Conservation (phyloP, 1,140 invertebrate genomes). For the Dendroctonus valens region DNA sequence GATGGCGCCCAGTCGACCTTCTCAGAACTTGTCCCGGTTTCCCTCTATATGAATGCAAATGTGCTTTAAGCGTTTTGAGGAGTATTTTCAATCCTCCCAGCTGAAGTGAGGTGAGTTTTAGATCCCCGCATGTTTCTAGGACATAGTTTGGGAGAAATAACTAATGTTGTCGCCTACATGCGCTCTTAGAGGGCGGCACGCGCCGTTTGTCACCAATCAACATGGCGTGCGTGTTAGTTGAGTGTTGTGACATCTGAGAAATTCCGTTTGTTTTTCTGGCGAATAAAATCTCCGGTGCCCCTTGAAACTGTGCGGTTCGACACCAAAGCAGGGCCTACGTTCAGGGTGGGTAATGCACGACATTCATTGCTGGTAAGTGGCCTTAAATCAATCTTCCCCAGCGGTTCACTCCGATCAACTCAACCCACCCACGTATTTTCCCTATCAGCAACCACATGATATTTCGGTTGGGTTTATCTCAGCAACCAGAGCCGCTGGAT, state of each 20-base stretch:
- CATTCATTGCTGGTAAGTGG: slow-evolving; percentile 13
- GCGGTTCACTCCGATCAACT: slow-evolving; percentile 2
- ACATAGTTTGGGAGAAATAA: no score
- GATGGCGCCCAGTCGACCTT: no score
- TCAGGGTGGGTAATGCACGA: no score
- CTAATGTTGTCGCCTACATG: no score
- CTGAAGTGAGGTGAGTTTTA: no score
- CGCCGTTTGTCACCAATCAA: no score
- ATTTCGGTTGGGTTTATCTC: slow-evolving; percentile 34
- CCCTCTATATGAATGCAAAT: no score
- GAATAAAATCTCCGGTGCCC: neutral
- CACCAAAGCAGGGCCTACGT: neutral
- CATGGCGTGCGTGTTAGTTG: slow-evolving; percentile 17
- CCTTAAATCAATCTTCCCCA: slow-evolving; percentile 1
- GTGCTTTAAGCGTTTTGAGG: no score
- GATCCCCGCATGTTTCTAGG: no score
- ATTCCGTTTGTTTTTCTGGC: slow-evolving; percentile 20
- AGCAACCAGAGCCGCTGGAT: neutral
- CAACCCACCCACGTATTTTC: slow-evolving; percentile 31
- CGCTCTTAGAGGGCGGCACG: no score
- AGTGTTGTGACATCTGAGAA: slow-evolving; percentile 29
- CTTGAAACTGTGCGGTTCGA: neutral
- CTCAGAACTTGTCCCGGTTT: no score
- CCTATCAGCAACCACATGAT: slow-evolving; percentile 35
- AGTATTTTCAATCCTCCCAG: no score